phyloP scores from a whole-genome alignment of 2,888 invertebrate species.

The Epicampocera succincta region DNA sequence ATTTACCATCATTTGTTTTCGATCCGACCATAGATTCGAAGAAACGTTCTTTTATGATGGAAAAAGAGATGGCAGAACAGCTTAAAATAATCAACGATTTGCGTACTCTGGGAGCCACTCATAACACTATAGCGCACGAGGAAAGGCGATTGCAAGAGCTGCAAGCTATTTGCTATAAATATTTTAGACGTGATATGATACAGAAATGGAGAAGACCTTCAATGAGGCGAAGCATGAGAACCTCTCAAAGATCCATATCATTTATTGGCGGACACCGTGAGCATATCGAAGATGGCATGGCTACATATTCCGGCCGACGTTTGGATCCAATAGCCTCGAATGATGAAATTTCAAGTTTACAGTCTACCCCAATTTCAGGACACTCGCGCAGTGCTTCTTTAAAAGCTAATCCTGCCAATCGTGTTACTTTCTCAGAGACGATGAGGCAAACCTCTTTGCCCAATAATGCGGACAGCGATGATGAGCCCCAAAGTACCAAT shows the following conservation, averaged over 20 bases:
- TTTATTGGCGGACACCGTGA: constrained; percentile 88
- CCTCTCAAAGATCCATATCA: constrained; percentile 88
- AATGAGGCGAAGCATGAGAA: constrained; percentile 81
- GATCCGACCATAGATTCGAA: constrained; percentile 90
- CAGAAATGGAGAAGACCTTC: constrained; percentile 84
- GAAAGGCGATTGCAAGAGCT: constrained; percentile 94
- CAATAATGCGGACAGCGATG: constrained; percentile 86
- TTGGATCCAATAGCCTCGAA: constrained; percentile 81
- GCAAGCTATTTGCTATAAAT: constrained; percentile 96
- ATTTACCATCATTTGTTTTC: constrained; percentile 91
- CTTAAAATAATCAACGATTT: constrained; percentile 97
- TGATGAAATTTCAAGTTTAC: constrained; percentile 80
- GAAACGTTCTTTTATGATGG: constrained; percentile 94
- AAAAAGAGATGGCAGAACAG: constrained; percentile 98
- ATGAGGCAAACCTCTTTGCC: constrained; percentile 89
- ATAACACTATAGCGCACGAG: constrained; percentile 95
- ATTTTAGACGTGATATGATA: constrained; percentile 96
- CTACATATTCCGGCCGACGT: constrained; percentile 72
- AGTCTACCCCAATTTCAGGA: constrained; percentile 87
- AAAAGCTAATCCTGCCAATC: constrained; percentile 82
- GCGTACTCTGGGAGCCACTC: constrained; percentile 92
- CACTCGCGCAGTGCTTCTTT: constrained; percentile 88
- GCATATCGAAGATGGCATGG: constrained; percentile 82
- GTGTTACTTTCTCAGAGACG: constrained; percentile 81
- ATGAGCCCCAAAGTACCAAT: constrained; percentile 84